phyloP scores from a whole-genome alignment of 2,888 invertebrate species.

The Eudasyphora cyanicolor region DNA sequence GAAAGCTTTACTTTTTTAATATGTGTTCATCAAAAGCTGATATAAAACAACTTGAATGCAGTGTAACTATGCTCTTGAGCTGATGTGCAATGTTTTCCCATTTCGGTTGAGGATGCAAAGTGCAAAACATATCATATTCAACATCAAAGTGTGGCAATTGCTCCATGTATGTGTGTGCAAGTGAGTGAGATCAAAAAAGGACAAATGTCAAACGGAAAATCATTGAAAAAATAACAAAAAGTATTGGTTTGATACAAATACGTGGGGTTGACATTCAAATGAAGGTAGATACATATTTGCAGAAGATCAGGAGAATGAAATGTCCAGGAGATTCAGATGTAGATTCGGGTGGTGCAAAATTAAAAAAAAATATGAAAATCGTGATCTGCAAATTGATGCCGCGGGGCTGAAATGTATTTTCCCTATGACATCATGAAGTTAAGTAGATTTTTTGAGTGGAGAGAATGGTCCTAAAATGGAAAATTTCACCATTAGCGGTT shows the following conservation, averaged over 20 bases:
- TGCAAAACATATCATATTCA: constrained; percentile 22
- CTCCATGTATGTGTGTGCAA: background rate
- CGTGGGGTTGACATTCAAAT: background rate
- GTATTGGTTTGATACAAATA: background rate
- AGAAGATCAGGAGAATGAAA: no score
- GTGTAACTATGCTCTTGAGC: background rate
- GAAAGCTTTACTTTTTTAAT: no score
- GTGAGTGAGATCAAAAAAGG: background rate
- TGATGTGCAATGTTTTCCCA: constrained; percentile 51
- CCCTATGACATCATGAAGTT: no score
- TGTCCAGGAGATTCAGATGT: no score
- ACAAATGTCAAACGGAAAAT: background rate
- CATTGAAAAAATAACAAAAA: background rate
- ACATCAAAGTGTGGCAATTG: constrained; percentile 28
- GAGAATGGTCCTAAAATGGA: no score
- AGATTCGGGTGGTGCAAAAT: no score
- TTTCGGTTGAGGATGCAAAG: constrained; percentile 21
- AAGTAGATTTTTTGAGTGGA: no score
- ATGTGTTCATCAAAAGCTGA: constrained; percentile 27
- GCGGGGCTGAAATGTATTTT: no score
- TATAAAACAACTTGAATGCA: background rate
- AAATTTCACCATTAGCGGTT: no score
- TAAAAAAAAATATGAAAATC: no score
- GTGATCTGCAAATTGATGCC: no score
- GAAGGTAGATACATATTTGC: no score